Conservation (phyloP, 2,888 invertebrate genomes). For the Axea sp. region DNA sequence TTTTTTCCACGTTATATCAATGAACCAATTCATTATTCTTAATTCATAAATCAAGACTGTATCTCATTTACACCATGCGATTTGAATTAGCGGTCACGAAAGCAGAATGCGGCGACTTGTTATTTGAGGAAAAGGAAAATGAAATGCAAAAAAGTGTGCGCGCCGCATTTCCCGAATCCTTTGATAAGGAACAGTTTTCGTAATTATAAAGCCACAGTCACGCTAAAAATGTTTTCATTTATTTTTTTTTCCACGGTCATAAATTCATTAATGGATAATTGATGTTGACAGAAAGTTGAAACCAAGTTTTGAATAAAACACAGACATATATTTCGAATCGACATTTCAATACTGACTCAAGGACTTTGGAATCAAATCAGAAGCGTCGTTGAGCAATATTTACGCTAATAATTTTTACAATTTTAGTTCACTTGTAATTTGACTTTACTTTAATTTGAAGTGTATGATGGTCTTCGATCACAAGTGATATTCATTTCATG, state of each 20-base stretch:
- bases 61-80: slow-evolving; percentile 8
- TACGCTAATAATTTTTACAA: too few relatives aligned
- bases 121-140: background rate
- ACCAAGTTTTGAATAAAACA: too few relatives aligned
- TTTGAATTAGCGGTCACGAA: slow-evolving; percentile 22
- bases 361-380: too few relatives aligned
- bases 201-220: slow-evolving; percentile 16
- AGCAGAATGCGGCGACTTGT: slow-evolving; percentile 2
- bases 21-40: background rate
- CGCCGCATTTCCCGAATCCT: slow-evolving; percentile 4
- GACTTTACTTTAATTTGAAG: too few relatives aligned
- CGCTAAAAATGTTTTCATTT: slow-evolving; percentile 20
- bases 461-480: too few relatives aligned
- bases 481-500: too few relatives aligned
- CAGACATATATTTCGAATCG: too few relatives aligned
- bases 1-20: too few relatives aligned
- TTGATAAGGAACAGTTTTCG: slow-evolving; percentile 4
- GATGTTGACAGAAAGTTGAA: background rate
- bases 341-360: too few relatives aligned
- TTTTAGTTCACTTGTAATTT: too few relatives aligned
- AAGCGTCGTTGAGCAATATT: too few relatives aligned
- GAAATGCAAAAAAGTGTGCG: slow-evolving; percentile 2
- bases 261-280: slow-evolving; percentile 3
- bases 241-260: background rate
- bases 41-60: slow-evolving; percentile 16